A percentile compares a stretch with the other conserved stretches of the same genome.
These are phyloP conservation scores for Bombylius discolor DNA, from an alignment of 2,888 invertebrate genomes.

Conservation along the genomic window DNA sequence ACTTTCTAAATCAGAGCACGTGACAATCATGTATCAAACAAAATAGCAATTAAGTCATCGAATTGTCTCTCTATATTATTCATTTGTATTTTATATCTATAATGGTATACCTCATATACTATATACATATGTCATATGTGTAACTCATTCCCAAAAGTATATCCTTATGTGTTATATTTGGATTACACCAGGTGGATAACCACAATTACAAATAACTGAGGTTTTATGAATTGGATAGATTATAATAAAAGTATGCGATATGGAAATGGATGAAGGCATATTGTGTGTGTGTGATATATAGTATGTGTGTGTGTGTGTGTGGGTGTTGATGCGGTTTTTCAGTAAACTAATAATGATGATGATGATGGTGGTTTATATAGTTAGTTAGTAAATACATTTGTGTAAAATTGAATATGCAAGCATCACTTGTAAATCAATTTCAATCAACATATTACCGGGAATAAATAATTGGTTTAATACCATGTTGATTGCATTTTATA, in stretches of 20 bases:
- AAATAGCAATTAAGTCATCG: slow-evolving; percentile 15
- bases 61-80: slow-evolving; percentile 6
- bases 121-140: background rate
- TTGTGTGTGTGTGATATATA: too few species aligned
- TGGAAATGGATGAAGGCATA: too few species aligned
- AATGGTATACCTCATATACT: background rate
- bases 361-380: background rate
- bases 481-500: background rate
- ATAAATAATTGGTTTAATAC: slow-evolving; percentile 5
- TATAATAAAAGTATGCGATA: too few species aligned
- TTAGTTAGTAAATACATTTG: background rate
- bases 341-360: background rate
- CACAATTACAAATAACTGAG: too few species aligned
- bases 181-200: too few species aligned
- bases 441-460: slow-evolving; percentile 11
- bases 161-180: too few species aligned
- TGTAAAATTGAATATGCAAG: slow-evolving; percentile 10
- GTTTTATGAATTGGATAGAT: too few species aligned
- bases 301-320: too few species aligned
- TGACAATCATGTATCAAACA: slow-evolving; percentile 13
- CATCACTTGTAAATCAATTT: slow-evolving; percentile 11
- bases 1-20: slow-evolving; percentile 11
- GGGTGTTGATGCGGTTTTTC: too few species aligned
- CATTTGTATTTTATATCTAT: background rate
- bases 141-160: too few species aligned